Percentiles rank a stretch among this genome's conserved stretches.
These are phyloP conservation scores for Coenonympha glycerion DNA, from an alignment of 2,888 invertebrate genomes.

Conservation along the genomic window DNA sequence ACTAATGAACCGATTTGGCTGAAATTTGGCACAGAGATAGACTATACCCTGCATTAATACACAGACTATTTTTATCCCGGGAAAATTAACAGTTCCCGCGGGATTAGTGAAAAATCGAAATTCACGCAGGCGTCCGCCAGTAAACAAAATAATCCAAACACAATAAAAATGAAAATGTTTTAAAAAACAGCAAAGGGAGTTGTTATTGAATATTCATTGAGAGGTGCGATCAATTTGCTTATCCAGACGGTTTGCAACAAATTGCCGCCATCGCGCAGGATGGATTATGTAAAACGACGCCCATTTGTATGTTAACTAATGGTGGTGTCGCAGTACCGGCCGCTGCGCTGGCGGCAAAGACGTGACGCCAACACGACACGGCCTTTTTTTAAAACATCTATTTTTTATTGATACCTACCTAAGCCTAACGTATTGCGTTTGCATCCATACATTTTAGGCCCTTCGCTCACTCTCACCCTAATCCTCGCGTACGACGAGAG, in stretches of 20 bases:
- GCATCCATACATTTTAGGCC: no score
- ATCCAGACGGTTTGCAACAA: conserved; percentile 70
- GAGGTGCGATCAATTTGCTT: conserved; percentile 67
- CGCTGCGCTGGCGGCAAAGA: conserved; percentile 37
- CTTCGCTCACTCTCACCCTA: no score
- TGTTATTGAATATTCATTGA: conserved; percentile 54
- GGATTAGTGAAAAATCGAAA: no score
- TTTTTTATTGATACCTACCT: neutral
- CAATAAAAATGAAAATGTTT: neutral
- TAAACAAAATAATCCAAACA: neutral
- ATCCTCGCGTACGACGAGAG: no score
- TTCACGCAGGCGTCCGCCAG: no score
- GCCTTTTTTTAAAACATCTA: neutral
- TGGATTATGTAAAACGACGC: conserved; percentile 74
- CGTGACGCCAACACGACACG: conserved; percentile 30
- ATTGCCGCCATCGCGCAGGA: conserved; percentile 66
- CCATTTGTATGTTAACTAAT: conserved; percentile 75
- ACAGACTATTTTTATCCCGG: no score
- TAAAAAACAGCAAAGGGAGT: conserved; percentile 24
- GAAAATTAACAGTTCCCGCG: no score
- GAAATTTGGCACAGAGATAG: no score
- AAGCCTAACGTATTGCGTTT: no score
- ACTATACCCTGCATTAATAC: no score
- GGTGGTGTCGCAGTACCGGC: conserved; percentile 57
- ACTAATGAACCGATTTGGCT: no score